These are phyloP conservation scores for Epirrhoe tristata DNA, from an alignment of 2,888 invertebrate genomes.

Conservation along the genomic window DNA sequence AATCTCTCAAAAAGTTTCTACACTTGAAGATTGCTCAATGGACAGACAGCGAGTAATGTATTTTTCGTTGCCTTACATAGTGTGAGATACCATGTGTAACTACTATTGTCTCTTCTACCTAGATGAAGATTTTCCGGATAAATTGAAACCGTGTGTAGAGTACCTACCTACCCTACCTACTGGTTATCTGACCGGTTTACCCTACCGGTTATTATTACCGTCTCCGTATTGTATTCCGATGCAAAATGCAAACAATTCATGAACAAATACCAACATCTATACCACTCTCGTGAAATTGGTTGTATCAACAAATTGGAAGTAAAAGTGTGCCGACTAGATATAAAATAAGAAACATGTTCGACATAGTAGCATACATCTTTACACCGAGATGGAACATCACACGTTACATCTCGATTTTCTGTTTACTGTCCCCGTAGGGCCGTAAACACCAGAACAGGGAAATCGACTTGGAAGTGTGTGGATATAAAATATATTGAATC, in stretches of 20 bases:
- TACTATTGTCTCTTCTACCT: no score
- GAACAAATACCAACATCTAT: background rate
- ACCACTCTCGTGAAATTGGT: constrained; percentile 14
- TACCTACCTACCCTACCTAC: no score
- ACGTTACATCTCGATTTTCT: constrained; percentile 48
- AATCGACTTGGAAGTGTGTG: constrained; percentile 53
- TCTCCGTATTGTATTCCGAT: background rate
- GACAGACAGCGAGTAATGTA: background rate
- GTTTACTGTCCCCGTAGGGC: constrained; percentile 53
- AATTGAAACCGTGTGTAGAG: no score
- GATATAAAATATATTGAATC: constrained; percentile 55
- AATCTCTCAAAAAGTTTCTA: background rate
- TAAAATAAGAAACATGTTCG: constrained; percentile 18
- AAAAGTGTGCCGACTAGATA: constrained; percentile 6
- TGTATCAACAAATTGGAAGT: constrained; percentile 13
- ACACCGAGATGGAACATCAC: constrained; percentile 41
- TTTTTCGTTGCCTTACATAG: background rate
- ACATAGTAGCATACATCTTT: constrained; percentile 17
- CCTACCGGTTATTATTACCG: background rate
- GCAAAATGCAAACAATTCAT: background rate
- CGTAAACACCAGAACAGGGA: constrained; percentile 56
- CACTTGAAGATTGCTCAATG: background rate
- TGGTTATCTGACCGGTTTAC: background rate
- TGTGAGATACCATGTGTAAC: background rate
- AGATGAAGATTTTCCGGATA: no score